phyloP scores from a whole-genome alignment of 2,797 vertebrate species.

The Propithecus deckenii region DNA sequence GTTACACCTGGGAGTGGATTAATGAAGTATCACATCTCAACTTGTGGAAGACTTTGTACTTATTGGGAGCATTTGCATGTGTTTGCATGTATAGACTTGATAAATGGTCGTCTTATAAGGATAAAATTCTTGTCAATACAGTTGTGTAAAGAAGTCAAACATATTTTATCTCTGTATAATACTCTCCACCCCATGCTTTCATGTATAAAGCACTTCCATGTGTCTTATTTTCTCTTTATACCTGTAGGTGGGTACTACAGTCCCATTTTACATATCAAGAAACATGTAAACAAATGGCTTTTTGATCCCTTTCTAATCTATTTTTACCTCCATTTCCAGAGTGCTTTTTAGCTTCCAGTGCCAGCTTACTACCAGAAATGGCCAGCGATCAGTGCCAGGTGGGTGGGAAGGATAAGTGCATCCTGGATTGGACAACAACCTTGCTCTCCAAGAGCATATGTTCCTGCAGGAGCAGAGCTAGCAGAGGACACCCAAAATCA shows the following conservation, averaged over 20 bases:
- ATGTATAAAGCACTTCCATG: neutral
- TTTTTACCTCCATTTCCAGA: neutral
- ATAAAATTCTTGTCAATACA: neutral
- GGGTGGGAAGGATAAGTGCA: neutral
- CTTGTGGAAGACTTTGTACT: neutral
- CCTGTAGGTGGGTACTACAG: neutral
- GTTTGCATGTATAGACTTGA: neutral
- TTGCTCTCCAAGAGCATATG: neutral
- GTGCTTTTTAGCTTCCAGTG: neutral
- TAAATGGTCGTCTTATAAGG: neutral
- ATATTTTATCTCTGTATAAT: neutral
- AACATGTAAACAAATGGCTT: neutral
- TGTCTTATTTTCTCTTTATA: neutral
- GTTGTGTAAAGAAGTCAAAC: neutral
- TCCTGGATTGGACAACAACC: neutral
- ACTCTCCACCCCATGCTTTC: neutral
- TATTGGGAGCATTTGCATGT: neutral
- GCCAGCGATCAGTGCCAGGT: neutral
- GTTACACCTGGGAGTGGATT: neutral
- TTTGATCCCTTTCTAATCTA: neutral
- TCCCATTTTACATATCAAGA: conserved; percentile 8
- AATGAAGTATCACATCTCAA: neutral
- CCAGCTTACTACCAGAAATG: neutral
- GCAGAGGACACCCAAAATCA: neutral
- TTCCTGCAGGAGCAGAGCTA: neutral